phyloP scores from a whole-genome alignment of 1,140 invertebrate genomes.

The Pseudomyrmex cubaensis region DNA sequence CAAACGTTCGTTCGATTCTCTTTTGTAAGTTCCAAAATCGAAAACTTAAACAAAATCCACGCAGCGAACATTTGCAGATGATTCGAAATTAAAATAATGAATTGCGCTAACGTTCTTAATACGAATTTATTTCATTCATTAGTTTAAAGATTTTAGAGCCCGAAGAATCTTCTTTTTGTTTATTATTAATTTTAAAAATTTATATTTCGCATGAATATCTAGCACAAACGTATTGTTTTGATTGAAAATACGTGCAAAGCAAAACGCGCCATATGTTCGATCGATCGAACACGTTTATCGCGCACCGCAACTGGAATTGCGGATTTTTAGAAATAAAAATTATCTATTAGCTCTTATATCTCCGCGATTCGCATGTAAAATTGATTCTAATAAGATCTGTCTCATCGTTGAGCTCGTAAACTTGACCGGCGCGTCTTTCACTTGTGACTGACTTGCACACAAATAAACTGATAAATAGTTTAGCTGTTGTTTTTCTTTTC shows the following conservation, averaged over 20 bases:
- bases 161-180: too few relatives aligned
- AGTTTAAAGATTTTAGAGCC: too few relatives aligned
- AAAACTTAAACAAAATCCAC: neutral
- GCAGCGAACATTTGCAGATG: neutral
- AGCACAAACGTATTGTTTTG: neutral
- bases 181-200: too few relatives aligned
- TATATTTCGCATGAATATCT: too few relatives aligned
- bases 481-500: conserved; percentile 24
- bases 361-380: conserved; percentile 40
- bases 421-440: conserved; percentile 47
- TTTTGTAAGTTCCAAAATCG: neutral
- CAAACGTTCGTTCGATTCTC: conserved; percentile 17
- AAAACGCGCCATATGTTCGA: neutral
- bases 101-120: too few relatives aligned
- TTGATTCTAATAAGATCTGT: conserved; percentile 46
- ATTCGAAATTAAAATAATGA: neutral
- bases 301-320: conserved; percentile 31
- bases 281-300: conserved; percentile 4
- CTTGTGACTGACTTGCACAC: conserved; percentile 60
- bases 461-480: conserved; percentile 63
- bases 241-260: neutral
- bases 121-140: too few relatives aligned
- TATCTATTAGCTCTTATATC: conserved; percentile 46
- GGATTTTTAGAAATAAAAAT: conserved; percentile 42
- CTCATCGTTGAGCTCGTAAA: conserved; percentile 41